Conservation (phyloP, 2,888 invertebrate species). For the Cactoblastis cactorum region DNA sequence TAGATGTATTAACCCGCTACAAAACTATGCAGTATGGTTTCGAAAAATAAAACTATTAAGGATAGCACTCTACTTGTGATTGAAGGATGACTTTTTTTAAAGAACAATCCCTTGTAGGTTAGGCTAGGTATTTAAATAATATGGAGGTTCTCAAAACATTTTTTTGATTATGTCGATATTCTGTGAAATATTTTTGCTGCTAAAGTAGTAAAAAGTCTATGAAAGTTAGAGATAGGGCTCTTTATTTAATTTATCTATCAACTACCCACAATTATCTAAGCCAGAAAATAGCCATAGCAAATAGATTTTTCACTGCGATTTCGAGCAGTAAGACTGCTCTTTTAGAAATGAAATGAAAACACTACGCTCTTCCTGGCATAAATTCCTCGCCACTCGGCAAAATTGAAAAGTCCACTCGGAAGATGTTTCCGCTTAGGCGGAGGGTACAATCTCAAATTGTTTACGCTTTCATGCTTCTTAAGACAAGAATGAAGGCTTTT, state of each 20-base stretch:
- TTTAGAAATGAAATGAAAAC: constrained; percentile 67
- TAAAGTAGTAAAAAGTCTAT: too few relatives aligned
- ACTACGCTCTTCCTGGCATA: constrained; percentile 44
- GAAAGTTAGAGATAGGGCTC: background rate
- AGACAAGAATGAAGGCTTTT: constrained; percentile 44
- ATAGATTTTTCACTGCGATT: constrained; percentile 7
- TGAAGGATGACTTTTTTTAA: too few relatives aligned
- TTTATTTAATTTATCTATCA: background rate
- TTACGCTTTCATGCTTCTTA: constrained; percentile 56
- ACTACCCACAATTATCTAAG: background rate
- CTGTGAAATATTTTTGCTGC: too few relatives aligned
- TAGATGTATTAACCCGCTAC: too few relatives aligned
- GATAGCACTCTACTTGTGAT: too few relatives aligned
- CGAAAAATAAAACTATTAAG: too few relatives aligned
- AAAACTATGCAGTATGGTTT: too few relatives aligned
- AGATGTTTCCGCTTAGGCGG: constrained; percentile 54
- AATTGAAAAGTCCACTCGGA: constrained; percentile 71
- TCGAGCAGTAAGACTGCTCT: constrained; percentile 47
- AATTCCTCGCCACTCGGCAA: constrained; percentile 67
- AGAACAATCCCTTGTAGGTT: too few relatives aligned
- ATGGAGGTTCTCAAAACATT: too few relatives aligned
- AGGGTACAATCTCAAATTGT: constrained; percentile 62
- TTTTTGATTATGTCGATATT: too few relatives aligned
- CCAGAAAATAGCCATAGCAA: constrained; percentile 1
- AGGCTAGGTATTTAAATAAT: too few relatives aligned